Base-by-base conservation (phyloP, 2,888 invertebrate genomes). In the Tetragnatha montana region DNA sequence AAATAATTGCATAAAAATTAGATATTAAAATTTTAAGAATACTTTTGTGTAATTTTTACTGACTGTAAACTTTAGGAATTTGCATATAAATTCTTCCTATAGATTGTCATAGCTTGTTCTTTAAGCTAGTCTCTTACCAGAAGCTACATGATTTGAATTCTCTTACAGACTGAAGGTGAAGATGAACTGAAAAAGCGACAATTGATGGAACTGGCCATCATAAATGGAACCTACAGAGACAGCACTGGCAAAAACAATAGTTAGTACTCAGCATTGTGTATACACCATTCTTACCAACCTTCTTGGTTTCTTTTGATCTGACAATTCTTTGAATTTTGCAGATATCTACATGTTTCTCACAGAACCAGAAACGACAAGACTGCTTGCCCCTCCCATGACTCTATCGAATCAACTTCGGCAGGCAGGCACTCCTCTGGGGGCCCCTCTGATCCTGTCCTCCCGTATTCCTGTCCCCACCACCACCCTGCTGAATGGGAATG, bases 171-270 rank as follows among this genome's bases (percentile, higher is more conserved):
- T 91, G 99, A 99, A 94, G 99, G 99, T 91, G 99, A 99, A 95
- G 99, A 99, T 94, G 99, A 99, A 94, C 95, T 99, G 93, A 99
- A 99, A 95, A 99, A 99, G 94, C 96, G 99, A 94, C 99, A 99
- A 95, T 95, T 99, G 93, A 99, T 99, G 99, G 99, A 99, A 94
- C 95, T 99, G 94, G 99, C 99, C 93, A 99, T 99, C 93, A 99
- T 99, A 94, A 99, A 99, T 94, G 99, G 99, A 94, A 99, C 99
- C 87, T 99, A 99, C 95, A 96, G 99, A 94, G 98, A 99, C 94
- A 98, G 98, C 91, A 97, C 97, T 94, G 95, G 96, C 92, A 98
- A 91, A 78, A 89, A 88, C 70, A 87, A 83, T 47, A 88, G 91
- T 91, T 69, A 87, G 90, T 91, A 21, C 60, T 69, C 21, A 22